phyloP scores from a whole-genome alignment of 2,797 vertebrate species.

The Argya squamiceps region DNA sequence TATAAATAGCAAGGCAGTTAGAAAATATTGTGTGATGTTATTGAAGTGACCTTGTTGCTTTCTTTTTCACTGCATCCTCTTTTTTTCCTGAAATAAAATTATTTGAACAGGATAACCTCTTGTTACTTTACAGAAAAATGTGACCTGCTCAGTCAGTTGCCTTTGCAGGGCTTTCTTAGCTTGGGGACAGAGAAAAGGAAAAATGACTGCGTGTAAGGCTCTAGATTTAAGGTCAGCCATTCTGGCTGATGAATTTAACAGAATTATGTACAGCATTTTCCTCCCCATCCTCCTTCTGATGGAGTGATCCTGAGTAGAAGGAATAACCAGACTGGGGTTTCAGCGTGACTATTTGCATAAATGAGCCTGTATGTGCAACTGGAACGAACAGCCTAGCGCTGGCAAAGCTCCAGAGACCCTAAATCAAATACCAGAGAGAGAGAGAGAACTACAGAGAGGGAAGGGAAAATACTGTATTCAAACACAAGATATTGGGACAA shows the following conservation, averaged over 20 bases:
- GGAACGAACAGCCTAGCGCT: rapidly evolving
- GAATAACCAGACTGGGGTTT: slow-evolving; percentile 5
- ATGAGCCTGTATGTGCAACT: neutral
- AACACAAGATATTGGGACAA: neutral
- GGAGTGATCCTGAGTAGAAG: neutral
- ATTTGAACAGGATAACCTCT: slow-evolving; percentile 24
- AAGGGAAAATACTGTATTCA: neutral
- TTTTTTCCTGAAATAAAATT: slow-evolving; percentile 9
- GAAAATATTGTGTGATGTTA: slow-evolving; percentile 6
- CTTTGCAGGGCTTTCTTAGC: neutral
- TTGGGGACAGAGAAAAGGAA: neutral
- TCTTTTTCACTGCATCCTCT: neutral
- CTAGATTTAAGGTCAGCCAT: slow-evolving; percentile 35
- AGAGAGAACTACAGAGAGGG: neutral
- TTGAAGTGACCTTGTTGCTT: slow-evolving; percentile 55
- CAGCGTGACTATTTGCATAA: neutral
- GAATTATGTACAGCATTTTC: neutral
- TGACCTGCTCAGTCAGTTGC: slow-evolving; percentile 24
- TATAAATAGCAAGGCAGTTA: neutral
- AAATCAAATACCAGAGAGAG: neutral
- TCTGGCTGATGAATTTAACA: neutral
- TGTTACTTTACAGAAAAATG: slow-evolving; percentile 9
- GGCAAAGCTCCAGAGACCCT: slow-evolving; percentile 8
- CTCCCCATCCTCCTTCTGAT: neutral
- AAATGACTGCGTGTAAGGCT: neutral